Evolutionary conservation across 2,888 invertebrate genomes (phyloP).

Genomic region (Didymodactylos carnosus): DNA sequence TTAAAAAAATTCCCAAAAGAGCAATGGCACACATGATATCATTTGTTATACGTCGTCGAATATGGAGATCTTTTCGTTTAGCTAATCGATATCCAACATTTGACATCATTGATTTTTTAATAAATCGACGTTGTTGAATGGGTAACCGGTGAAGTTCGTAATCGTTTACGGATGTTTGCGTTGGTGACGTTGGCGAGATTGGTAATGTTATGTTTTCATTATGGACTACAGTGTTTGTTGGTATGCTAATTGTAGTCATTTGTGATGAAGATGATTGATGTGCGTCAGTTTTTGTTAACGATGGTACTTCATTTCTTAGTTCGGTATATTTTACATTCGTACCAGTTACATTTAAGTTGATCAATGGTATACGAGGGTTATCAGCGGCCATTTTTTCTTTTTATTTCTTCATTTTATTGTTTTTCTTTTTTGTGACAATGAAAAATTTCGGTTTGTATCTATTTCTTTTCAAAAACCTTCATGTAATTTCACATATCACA

Average conservation of each 20-base stretch:
- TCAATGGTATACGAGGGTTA: neutral
- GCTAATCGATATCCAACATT: conserved; percentile 30
- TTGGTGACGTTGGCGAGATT: neutral
- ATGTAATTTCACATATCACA: no score
- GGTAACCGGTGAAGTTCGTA: neutral
- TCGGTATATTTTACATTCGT: neutral
- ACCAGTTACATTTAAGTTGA: neutral
- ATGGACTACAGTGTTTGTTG: no score
- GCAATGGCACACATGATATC: conserved; percentile 27
- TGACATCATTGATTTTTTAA: neutral
- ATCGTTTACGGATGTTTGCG: neutral
- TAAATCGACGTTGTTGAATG: neutral
- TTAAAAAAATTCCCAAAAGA: conserved; percentile 25
- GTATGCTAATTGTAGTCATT: no score
- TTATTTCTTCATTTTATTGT: no score
- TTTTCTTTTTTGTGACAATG: no score
- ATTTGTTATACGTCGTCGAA: conserved; percentile 22
- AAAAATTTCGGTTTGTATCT: no score
- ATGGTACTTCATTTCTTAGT: neutral
- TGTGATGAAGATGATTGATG: no score
- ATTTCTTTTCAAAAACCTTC: no score
- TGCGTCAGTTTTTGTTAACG: neutral
- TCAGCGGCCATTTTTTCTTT: no score
- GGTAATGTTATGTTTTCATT: no score
- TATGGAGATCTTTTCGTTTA: conserved; percentile 26